phyloP scores from a whole-genome alignment of 2,113 vertebrate species.

The Odocoileus virginianus region DNA sequence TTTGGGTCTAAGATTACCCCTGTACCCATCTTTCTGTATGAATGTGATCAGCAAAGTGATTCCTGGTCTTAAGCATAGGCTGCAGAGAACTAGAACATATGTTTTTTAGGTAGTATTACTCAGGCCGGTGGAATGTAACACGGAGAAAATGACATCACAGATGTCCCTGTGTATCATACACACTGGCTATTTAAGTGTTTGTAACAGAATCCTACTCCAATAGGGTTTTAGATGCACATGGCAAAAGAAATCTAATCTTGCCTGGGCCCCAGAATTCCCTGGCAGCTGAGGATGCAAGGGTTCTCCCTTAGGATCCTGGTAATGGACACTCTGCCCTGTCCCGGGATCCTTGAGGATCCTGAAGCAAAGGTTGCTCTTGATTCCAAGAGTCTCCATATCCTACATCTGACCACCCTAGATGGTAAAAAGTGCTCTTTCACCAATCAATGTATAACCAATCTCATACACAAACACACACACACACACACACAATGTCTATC shows the following conservation, averaged over 20 bases:
- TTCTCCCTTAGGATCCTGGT: not conserved
- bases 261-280: not conserved
- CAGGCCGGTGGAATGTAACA: not conserved
- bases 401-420: not conserved
- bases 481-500: not conserved
- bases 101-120: constrained; percentile 41
- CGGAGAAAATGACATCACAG: constrained; percentile 56
- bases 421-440: not conserved
- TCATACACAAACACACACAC: not conserved
- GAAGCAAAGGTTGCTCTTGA: not conserved
- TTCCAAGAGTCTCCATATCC: not conserved
- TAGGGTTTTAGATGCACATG: not conserved
- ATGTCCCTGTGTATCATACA: not conserved
- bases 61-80: not conserved
- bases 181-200: constrained; percentile 35
- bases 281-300: not conserved
- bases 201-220: not conserved
- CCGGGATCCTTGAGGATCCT: not conserved
- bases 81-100: not conserved
- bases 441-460: not conserved
- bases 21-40: not conserved
- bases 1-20: not conserved
- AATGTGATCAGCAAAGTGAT: not conserved
- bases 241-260: constrained; percentile 36
- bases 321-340: not conserved